phyloP scores from a whole-genome alignment of 2,797 vertebrate genomes.

The Sylvilagus floridanus region DNA sequence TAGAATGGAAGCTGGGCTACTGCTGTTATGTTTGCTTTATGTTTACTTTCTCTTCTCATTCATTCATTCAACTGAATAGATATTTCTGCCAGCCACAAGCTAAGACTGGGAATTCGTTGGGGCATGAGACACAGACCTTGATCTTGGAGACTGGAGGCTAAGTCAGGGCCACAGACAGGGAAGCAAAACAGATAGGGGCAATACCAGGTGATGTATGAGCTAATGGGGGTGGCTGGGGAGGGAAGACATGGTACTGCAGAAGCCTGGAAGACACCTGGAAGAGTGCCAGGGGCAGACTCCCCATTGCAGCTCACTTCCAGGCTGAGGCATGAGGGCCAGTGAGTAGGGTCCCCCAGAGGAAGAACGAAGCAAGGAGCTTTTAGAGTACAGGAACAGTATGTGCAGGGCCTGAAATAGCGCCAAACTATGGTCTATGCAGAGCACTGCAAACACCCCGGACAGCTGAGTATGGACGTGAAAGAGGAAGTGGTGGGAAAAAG shows the following conservation, averaged over 20 bases:
- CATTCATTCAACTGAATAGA: background rate
- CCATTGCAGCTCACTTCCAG: background rate
- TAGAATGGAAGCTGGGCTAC: background rate
- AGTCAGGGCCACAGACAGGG: background rate
- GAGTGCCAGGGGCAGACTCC: background rate
- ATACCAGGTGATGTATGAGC: background rate
- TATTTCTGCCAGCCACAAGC: background rate
- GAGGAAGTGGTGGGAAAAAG: background rate
- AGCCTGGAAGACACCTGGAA: background rate
- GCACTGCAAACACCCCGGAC: background rate
- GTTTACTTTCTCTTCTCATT: background rate
- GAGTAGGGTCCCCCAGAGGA: background rate
- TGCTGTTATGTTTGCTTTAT: background rate
- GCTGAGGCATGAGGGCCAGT: background rate
- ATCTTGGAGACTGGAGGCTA: background rate
- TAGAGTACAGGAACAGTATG: background rate
- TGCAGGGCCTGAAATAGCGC: background rate
- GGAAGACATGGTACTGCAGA: background rate
- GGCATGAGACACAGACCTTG: background rate
- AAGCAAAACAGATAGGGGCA: background rate
- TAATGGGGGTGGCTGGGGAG: rapidly evolving
- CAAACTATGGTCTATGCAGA: background rate
- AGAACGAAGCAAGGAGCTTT: background rate
- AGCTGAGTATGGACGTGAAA: background rate
- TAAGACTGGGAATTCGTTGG: background rate